Conservation (phyloP, 1,140 invertebrate genomes). For the Elysia chlorotica region DNA sequence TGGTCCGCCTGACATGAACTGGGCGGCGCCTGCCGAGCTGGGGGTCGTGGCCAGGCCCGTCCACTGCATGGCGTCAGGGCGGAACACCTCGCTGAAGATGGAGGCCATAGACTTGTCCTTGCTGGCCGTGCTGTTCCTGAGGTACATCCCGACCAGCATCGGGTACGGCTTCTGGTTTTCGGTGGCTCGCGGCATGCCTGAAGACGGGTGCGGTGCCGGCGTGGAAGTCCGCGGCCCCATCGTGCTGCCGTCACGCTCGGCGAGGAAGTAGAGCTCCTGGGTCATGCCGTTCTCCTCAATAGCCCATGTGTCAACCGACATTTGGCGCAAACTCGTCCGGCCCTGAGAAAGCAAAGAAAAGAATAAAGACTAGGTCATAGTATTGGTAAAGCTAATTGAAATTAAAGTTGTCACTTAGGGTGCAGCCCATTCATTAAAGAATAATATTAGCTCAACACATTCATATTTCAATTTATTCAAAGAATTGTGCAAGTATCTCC, state of each 20-base stretch:
- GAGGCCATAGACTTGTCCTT: background rate
- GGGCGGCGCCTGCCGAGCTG: background rate
- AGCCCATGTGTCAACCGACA: background rate
- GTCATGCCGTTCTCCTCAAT: background rate
- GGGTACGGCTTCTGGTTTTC: too few species aligned
- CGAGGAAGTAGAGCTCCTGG: background rate
- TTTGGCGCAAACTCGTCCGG: background rate
- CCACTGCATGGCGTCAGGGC: background rate
- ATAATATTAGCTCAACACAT: background rate
- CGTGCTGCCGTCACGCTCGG: too few species aligned
- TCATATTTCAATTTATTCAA: background rate
- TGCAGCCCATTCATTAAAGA: background rate
- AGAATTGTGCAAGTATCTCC: too few species aligned
- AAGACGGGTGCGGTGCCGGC: too few species aligned
- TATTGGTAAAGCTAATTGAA: background rate
- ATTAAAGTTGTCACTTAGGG: background rate
- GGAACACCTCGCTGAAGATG: background rate
- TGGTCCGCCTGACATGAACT: background rate
- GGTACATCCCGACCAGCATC: background rate
- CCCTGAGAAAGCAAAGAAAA: slow-evolving; percentile 4
- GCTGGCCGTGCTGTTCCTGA: background rate
- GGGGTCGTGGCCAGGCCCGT: background rate
- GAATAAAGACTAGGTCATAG: too few species aligned
- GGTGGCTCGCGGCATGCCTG: too few species aligned
- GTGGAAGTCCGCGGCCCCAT: too few species aligned